These are phyloP conservation scores for Odontomachus brunneus DNA, from an alignment of 1,140 invertebrate species.

Conservation along the genomic window DNA sequence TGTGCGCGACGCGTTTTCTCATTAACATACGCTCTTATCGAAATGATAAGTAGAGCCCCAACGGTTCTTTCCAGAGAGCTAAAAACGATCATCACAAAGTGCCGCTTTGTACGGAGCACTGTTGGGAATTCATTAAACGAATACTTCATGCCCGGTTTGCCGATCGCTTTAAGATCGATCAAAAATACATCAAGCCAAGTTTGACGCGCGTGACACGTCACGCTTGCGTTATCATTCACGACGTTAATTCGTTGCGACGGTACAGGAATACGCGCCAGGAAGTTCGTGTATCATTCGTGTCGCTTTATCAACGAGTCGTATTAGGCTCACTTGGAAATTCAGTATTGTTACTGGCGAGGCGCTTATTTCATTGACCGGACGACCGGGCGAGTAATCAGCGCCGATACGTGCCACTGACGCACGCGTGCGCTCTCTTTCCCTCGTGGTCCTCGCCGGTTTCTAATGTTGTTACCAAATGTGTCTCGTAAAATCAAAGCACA, in stretches of 20 bases:
- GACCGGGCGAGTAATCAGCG: conserved; percentile 12
- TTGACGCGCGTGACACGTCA: neutral
- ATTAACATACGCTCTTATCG: conserved; percentile 17
- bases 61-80: too few species aligned
- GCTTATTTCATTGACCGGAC: conserved; percentile 50
- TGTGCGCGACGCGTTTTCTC: conserved; percentile 7
- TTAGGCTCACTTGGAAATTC: conserved; percentile 54
- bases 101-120: too few species aligned
- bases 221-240: too few species aligned
- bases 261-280: conserved; percentile 11
- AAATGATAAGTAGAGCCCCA: neutral
- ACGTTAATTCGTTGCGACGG: conserved; percentile 11
- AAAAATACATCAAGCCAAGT: neutral
- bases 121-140: too few species aligned
- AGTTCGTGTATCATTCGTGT: conserved; percentile 11
- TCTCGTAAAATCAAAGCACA: too few species aligned
- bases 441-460: too few species aligned
- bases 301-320: conserved; percentile 44
- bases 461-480: too few species aligned
- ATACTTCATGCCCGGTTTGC: too few species aligned
- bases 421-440: neutral
- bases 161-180: neutral
- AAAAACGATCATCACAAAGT: too few species aligned
- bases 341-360: conserved; percentile 20
- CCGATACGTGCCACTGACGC: neutral